Evolutionary conservation across 1,140 invertebrate genomes (phyloP).

Genomic region (Bombus huntii): DNA sequence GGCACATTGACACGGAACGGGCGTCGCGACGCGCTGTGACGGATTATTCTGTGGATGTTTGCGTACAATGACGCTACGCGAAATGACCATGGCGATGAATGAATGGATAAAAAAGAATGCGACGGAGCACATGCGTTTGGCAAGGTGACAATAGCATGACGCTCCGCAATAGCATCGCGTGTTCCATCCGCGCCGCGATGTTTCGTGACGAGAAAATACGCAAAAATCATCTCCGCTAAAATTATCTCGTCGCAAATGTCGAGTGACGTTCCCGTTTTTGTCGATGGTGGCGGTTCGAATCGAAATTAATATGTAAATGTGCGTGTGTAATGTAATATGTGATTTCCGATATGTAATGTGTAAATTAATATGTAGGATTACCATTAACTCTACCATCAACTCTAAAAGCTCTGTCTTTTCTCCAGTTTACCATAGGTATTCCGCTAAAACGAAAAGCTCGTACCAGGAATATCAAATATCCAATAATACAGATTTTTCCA

Average conservation of each 20-base stretch:
- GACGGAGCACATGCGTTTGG: conserved; percentile 51
- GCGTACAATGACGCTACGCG: no score
- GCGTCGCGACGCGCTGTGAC: not conserved
- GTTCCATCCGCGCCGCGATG: not conserved
- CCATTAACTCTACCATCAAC: no score
- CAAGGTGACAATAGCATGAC: conserved; percentile 52
- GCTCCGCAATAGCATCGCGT: not conserved
- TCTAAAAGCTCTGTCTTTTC: no score
- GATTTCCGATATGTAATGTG: no score
- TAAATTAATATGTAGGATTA: no score
- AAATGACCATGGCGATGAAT: not conserved
- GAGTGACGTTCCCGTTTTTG: conserved; percentile 13
- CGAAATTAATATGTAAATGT: not conserved
- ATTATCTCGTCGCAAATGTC: conserved; percentile 10
- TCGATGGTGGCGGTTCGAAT: not conserved
- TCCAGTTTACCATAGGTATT: no score
- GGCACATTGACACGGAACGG: conserved; percentile 10
- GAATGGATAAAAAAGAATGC: conserved; percentile 55
- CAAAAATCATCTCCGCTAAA: conserved; percentile 12
- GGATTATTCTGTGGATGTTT: not conserved
- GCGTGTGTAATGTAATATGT: no score
- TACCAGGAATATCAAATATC: no score
- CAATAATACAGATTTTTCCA: no score
- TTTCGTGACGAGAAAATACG: not conserved
- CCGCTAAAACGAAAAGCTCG: no score